Base-by-base conservation (phyloP, 1,140 invertebrate genomes). In the Laupala kohalensis region DNA sequence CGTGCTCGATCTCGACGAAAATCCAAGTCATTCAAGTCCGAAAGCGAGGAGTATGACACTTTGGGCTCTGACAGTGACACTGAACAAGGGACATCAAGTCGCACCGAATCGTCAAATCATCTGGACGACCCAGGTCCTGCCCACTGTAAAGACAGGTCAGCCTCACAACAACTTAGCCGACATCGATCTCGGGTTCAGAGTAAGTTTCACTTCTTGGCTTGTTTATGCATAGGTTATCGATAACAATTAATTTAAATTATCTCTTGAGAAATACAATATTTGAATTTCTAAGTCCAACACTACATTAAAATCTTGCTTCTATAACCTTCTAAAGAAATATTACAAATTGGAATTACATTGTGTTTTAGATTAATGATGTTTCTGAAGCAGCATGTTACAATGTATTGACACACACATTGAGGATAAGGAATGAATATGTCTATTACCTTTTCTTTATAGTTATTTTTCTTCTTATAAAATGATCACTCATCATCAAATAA, bases 31-130 rank as follows among this genome's bases (percentile, higher is more conserved):
- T 69, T 74, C 25, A 68, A 72, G 62, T 76, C 76, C 0, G 77
- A 78, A 70, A 78, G 77, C 64, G 77, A 78, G 67, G 77, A 78
- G 69, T 78, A 77, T 62, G 76, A 78, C 64, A 78, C 76, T 24
- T 74, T 77, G 37, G 76, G 76, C 5, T 78, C 76, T 12, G 76
- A 78, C 69, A 77, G 75, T 23, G 78, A 78, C 65, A 72, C 70
- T n/a, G 73, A 74, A 66, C 70, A 74, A 28, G 70, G 70, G 24
- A 71, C 66, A 23, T 71, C 69, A 13, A 74, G 73, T 68, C 73
- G 73, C 27, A 74, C 73, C 23, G 73, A 74, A 62, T 74, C 73
- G 27, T 74, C 73, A 15, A 74, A 67, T 53, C 73, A 72, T 30
- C 73, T 74, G 23, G 63, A 74, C 28, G 73, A 72, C 71, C 25